phyloP scores from a whole-genome alignment of 2,113 vertebrate species.

The Microcebus tavaratra region DNA sequence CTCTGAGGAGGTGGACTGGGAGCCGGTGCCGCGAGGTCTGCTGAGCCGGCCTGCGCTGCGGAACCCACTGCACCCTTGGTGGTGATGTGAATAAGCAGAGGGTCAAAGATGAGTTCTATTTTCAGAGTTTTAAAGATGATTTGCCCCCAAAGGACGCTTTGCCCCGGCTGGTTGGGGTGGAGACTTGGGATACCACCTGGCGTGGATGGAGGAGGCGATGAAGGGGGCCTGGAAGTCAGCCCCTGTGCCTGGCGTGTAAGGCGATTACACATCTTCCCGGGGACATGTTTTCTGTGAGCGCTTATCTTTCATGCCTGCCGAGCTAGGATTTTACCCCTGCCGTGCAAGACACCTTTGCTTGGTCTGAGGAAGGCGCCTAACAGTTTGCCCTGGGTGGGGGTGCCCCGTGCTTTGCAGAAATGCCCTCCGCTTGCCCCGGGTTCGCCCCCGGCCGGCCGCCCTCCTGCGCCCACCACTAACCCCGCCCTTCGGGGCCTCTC shows the following conservation, averaged over 20 bases:
- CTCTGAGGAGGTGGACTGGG: neutral
- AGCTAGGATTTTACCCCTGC: neutral
- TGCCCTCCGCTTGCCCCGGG: rapidly evolving
- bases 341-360: neutral
- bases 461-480: conserved; percentile 42
- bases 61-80: neutral
- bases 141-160: neutral
- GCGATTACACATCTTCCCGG: conserved; percentile 58
- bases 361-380: neutral
- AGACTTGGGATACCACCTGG: neutral
- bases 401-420: neutral
- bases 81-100: neutral
- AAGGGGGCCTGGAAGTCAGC: neutral
- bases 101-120: neutral
- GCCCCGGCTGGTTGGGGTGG: neutral
- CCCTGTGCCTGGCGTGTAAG: conserved; percentile 10
- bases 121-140: neutral
- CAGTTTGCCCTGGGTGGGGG: neutral
- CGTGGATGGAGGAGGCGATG: neutral
- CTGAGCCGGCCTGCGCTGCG: neutral
- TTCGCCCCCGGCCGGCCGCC: neutral
- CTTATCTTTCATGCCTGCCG: conserved; percentile 50
- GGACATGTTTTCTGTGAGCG: conserved; percentile 51
- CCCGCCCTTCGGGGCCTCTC: conserved; percentile 67
- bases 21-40: neutral